These are phyloP conservation scores for Apis florea DNA, from an alignment of 1,140 invertebrate species.

Conservation along the genomic window DNA sequence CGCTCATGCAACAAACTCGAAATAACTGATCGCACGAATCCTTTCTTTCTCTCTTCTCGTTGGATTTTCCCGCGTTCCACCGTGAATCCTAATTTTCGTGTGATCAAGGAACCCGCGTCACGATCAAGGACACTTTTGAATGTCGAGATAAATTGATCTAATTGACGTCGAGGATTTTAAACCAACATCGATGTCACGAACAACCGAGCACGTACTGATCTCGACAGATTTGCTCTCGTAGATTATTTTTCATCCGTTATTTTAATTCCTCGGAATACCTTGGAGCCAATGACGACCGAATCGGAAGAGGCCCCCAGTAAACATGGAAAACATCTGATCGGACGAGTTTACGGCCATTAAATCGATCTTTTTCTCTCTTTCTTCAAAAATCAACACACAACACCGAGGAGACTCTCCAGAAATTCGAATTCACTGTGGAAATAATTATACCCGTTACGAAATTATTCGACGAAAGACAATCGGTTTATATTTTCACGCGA, in stretches of 20 bases:
- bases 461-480: background rate
- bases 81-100: background rate
- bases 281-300: conserved; percentile 33
- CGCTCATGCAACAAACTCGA: conserved; percentile 13
- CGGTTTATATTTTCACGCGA: background rate
- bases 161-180: background rate
- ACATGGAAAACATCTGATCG: conserved; percentile 19
- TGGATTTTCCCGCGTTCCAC: background rate
- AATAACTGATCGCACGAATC: background rate
- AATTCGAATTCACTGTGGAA: background rate
- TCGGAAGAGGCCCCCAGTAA: background rate
- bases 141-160: background rate
- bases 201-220: background rate
- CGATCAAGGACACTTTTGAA: too few relatives aligned
- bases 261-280: conserved; percentile 37
- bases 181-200: conserved; percentile 5
- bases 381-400: background rate
- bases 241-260: background rate
- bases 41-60: background rate
- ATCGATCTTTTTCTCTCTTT: background rate
- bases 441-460: background rate
- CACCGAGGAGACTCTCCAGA: conserved; percentile 44
- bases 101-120: background rate
- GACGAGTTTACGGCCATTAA: conserved; percentile 63
- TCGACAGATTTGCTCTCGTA: background rate